Evolutionary conservation across 2,797 vertebrate species (phyloP), one percentile per base, ranked within the genome.

Genomic region (Serranus cabrilla): DNA sequence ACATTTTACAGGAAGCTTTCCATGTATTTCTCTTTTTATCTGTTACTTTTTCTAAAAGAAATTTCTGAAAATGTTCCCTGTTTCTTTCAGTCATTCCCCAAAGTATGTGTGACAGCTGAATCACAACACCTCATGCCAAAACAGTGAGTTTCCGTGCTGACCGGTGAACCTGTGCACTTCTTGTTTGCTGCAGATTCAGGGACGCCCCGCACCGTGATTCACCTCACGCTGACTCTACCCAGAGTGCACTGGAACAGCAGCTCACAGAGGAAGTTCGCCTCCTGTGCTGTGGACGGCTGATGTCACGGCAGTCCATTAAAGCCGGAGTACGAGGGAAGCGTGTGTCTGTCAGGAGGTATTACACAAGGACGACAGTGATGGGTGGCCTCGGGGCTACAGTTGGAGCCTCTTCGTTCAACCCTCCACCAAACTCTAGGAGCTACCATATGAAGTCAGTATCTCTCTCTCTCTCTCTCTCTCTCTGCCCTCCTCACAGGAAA

Each of bases 221-320:
- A 80, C 21, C 43, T 64, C 52, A 27, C 20, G 49, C 37, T 51
- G 80, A 37, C 63, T 72, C 49, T 69, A 43, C 27, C 34, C 73
- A 78, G 71, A 76, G 65, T 77, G 63, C 74, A 55, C 49, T 63
- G 73, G 57, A 60, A 71, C 67, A 83, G 60, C 87, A 85, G 79
- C 77, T 74, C 83, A 75, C 63, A 62, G 56, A 77, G 81, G 25
- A 42, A 72, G 72, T 73, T 71, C 54, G 9, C 71, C 62, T 85
- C 60, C 73, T 76, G 76, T 45, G 54, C 79, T 27, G 65, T 56
- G 81, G 76, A 77, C n/a, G 73, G 63, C 82, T 76, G 65, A 84
- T 89, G 90, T 91, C 91, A 88, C 14, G 75, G n/a, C 87, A 87
- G 84, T 90, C 89, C 89, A 86, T 91, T 92, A 91, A 80, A 84